Percentiles rank a stretch among this genome's conserved stretches.
Conservation (phyloP, 2,888 invertebrate species). For the Neria commutata region DNA sequence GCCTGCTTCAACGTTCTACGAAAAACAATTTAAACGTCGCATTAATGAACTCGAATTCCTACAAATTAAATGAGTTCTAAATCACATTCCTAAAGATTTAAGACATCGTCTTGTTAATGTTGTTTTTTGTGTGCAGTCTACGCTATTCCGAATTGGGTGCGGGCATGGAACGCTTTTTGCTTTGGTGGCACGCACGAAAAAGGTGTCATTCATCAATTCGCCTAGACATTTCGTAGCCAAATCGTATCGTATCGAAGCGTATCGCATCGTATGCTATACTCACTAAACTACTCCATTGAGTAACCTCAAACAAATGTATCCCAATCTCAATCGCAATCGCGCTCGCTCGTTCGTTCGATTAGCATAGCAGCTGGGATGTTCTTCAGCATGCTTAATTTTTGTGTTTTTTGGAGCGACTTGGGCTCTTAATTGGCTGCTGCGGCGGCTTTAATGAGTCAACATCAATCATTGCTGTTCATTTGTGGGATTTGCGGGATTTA, state of each 20-base stretch:
- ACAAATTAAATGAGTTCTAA: conserved; percentile 38
- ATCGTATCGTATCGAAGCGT: neutral
- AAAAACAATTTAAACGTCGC: conserved; percentile 48
- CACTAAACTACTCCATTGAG: too few relatives aligned
- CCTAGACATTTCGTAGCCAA: neutral
- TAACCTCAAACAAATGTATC: neutral
- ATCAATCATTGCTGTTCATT: conserved; percentile 40
- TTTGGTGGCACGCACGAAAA: too few relatives aligned
- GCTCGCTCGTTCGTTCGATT: neutral
- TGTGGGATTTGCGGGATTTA: neutral
- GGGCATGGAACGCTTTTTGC: too few relatives aligned
- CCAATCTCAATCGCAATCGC: neutral
- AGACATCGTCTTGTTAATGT: neutral
- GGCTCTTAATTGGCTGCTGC: conserved; percentile 47
- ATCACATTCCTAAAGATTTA: neutral
- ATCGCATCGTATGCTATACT: too few relatives aligned
- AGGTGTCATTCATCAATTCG: conserved; percentile 14
- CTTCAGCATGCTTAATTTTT: neutral
- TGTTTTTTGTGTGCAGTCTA: neutral
- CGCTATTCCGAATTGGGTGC: neutral
- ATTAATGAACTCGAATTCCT: conserved; percentile 53
- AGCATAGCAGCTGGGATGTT: neutral
- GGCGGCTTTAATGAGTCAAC: conserved; percentile 41
- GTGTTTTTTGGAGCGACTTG: conserved; percentile 39
- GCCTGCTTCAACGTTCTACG: too few relatives aligned